Percentiles rank a stretch among this genome's conserved stretches.
Evolutionary conservation across 2,888 invertebrate species (phyloP).

Genomic region (Eugnorisma glareosa): DNA sequence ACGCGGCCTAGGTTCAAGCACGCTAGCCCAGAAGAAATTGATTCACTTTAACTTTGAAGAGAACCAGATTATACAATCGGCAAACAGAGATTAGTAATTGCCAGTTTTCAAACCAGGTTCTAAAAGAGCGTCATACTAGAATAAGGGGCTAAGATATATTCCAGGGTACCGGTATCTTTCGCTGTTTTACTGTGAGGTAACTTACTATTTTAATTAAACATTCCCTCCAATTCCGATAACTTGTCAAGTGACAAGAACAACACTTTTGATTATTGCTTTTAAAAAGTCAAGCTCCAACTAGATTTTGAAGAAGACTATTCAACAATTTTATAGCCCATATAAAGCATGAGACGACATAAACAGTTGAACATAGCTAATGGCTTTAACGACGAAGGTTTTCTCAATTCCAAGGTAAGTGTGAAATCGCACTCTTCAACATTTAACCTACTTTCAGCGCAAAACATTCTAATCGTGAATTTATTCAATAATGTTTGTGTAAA

Average conservation of each 20-base stretch:
- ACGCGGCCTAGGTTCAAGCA: background rate
- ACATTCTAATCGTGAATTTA: conserved; percentile 66
- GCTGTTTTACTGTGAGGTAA: background rate
- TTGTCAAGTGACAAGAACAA: background rate
- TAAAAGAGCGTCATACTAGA: background rate
- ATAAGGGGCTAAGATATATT: background rate
- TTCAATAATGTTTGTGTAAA: conserved; percentile 29
- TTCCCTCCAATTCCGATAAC: background rate
- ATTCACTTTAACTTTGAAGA: background rate
- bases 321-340: conserved; percentile 28
- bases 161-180: background rate
- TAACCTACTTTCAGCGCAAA: conserved; percentile 67
- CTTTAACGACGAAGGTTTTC: conserved; percentile 66
- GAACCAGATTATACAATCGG: background rate
- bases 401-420: conserved; percentile 70
- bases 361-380: conserved; percentile 49
- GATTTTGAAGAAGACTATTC: background rate
- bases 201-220: background rate
- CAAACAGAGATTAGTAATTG: background rate
- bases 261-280: background rate
- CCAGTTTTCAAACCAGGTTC: background rate
- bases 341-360: conserved; percentile 53
- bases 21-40: background rate
- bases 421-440: conserved; percentile 70
- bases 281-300: background rate